Evolutionary conservation across 2,113 vertebrate genomes (phyloP).

Genomic region (Ctenodactylus gundi): DNA sequence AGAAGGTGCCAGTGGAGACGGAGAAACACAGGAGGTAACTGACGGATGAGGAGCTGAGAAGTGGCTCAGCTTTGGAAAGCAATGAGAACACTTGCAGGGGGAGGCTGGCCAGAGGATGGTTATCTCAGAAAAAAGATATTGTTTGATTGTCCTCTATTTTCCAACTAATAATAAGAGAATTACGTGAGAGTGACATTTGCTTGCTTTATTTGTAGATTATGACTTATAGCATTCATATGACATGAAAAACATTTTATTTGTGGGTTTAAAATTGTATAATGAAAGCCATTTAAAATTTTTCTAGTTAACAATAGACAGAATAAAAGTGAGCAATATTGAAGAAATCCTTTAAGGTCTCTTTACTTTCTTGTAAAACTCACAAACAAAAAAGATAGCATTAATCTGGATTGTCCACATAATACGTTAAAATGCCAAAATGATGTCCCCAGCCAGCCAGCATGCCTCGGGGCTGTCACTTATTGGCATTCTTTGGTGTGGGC

Average conservation of each 20-base stretch:
- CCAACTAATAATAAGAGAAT: constrained; percentile 16
- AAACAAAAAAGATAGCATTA: neutral
- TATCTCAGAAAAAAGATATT: constrained; percentile 8
- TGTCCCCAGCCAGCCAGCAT: neutral
- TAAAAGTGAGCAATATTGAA: neutral
- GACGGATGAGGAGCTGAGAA: neutral
- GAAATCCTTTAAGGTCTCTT: constrained; percentile 31
- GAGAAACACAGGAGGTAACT: neutral
- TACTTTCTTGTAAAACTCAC: constrained; percentile 32
- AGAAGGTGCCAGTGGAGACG: neutral
- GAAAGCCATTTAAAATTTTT: constrained; percentile 39
- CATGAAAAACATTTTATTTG: neutral
- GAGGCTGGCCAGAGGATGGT: neutral
- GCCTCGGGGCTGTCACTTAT: neutral
- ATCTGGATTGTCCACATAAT: constrained; percentile 11
- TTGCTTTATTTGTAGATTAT: constrained; percentile 37
- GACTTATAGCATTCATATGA: constrained; percentile 25
- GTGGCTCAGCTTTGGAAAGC: neutral
- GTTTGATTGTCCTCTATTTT: neutral
- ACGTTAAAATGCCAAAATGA: constrained; percentile 47
- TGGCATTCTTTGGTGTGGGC: neutral
- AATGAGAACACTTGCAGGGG: neutral
- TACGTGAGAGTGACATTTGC: neutral
- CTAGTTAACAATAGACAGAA: neutral
- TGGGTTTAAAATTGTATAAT: constrained; percentile 1